Evolutionary conservation across 1,140 invertebrate genomes (phyloP).

Genomic region (Palaemon carinicauda): DNA sequence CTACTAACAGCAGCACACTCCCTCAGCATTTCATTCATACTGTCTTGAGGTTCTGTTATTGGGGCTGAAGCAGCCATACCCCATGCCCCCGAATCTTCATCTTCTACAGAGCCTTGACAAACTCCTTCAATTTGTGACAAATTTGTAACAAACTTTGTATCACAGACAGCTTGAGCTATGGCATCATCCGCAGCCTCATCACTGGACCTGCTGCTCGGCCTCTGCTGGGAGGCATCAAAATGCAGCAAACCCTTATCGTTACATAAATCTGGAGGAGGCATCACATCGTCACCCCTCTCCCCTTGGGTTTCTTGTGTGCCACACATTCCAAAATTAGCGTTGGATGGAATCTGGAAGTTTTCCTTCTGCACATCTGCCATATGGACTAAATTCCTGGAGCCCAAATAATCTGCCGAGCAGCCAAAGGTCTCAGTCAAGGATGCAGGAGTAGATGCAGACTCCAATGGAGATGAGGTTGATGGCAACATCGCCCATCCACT

Average conservation of each 20-base stretch:
- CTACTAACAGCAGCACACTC: background rate
- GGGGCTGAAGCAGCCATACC: background rate
- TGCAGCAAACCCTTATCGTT: background rate
- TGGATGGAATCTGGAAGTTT: background rate
- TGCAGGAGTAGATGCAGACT: conserved; percentile 27
- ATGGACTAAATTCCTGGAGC: background rate
- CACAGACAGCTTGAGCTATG: conserved; percentile 34
- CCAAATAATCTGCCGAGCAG: conserved; percentile 21
- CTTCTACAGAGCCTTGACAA: background rate
- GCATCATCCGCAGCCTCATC: conserved; percentile 20
- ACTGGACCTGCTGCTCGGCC: background rate
- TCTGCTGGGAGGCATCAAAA: background rate
- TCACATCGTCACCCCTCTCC: background rate
- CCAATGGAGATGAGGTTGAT: conserved; percentile 43
- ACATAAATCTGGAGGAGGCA: conserved; percentile 39
- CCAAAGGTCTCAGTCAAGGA: background rate
- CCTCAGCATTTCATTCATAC: background rate
- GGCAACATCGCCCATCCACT: conserved; percentile 36
- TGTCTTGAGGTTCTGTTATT: background rate
- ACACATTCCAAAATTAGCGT: conserved; percentile 12
- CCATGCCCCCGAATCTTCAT: conserved; percentile 7
- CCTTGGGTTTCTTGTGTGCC: conserved; percentile 2
- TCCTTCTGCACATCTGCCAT: background rate
- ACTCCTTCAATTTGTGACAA: conserved; percentile 18
- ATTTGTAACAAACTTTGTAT: conserved; percentile 25